Percentiles rank a stretch among this genome's conserved stretches.
phyloP scores from a whole-genome alignment of 2,113 vertebrate species.

The Cynocephalus volans region DNA sequence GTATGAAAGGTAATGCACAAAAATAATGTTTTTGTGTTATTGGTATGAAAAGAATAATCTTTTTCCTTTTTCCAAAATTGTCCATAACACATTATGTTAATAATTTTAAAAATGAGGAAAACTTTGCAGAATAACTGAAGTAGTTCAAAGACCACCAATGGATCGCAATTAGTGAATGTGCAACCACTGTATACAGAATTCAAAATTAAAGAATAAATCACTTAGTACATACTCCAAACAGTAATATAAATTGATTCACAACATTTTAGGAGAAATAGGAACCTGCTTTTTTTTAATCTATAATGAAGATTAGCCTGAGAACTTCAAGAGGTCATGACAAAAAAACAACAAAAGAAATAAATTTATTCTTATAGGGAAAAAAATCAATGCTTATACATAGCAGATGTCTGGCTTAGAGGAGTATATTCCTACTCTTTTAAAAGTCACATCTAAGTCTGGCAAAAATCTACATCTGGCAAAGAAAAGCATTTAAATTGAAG shows the following conservation, averaged over 20 bases:
- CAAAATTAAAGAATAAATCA: constrained; percentile 29
- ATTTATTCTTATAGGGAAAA: background rate
- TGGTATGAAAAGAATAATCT: background rate
- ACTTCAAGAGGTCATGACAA: constrained; percentile 34
- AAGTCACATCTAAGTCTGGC: background rate
- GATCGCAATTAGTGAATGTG: background rate
- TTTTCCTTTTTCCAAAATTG: constrained; percentile 2
- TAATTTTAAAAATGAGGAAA: constrained; percentile 35
- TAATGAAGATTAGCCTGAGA: constrained; percentile 18
- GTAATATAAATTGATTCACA: constrained; percentile 6
- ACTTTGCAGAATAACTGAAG: background rate
- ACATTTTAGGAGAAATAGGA: constrained; percentile 42
- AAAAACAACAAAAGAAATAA: constrained; percentile 47
- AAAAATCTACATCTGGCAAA: background rate
- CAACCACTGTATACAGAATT: background rate
- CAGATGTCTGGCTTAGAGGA: background rate
- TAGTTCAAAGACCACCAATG: background rate
- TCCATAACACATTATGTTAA: background rate
- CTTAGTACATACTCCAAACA: background rate
- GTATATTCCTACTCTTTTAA: background rate
- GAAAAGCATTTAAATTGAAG: background rate
- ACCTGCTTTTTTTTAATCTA: background rate
- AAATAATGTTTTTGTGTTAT: background rate
- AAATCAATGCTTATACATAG: background rate
- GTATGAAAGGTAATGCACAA: background rate